Evolutionary conservation across 1,140 invertebrate genomes (phyloP).

Genomic region (Euwallacea similis): DNA sequence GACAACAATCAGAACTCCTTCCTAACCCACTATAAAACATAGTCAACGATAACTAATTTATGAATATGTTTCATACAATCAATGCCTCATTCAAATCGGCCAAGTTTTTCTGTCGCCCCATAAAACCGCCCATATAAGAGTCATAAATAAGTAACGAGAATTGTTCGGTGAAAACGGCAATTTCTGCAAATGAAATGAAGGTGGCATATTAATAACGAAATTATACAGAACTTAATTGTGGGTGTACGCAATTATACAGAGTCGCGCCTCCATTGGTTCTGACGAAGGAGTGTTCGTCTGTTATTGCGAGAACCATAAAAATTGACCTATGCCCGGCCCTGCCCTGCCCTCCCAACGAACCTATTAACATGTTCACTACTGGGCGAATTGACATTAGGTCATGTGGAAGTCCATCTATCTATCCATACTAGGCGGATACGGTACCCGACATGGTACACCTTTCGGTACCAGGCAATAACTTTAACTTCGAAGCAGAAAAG

Average conservation of each 20-base stretch:
- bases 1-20: too few species aligned
- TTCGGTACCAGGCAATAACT: too few species aligned
- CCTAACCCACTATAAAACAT: too few species aligned
- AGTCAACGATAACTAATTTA: too few species aligned
- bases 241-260: slow-evolving; percentile 19
- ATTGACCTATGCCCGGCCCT: background rate
- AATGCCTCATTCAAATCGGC: background rate
- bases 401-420: too few species aligned
- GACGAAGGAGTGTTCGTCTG: slow-evolving; percentile 8
- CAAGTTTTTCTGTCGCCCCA: slow-evolving; percentile 9
- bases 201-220: slow-evolving; percentile 24
- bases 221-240: slow-evolving; percentile 18
- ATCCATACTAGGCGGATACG: too few species aligned
- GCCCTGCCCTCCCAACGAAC: background rate
- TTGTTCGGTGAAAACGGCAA: slow-evolving; percentile 7
- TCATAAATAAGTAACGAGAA: slow-evolving; percentile 16
- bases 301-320: slow-evolving; percentile 2
- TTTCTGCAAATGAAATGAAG: slow-evolving; percentile 17
- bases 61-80: background rate
- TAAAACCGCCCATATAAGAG: background rate
- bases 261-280: slow-evolving; percentile 13
- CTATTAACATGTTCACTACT: too few species aligned
- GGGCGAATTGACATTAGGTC: too few species aligned
- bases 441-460: too few species aligned
- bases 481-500: too few species aligned